These are phyloP conservation scores for Oreochromis niloticus DNA, from an alignment of 2,113 vertebrate species.

Conservation along the genomic window DNA sequence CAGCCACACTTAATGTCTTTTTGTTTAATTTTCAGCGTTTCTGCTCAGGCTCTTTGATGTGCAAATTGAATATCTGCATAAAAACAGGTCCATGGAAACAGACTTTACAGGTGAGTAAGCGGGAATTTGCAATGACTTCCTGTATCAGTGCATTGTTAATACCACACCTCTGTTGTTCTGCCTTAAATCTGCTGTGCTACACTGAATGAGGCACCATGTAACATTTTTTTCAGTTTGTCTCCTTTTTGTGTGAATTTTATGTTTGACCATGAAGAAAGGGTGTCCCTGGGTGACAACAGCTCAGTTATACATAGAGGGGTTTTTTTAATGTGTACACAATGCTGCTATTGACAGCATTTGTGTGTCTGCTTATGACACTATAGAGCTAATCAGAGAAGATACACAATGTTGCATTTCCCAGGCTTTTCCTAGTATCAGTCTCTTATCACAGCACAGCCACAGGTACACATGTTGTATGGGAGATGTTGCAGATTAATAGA, in stretches of 20 bases:
- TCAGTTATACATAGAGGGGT: background rate
- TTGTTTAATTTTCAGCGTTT: background rate
- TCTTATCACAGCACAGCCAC: conserved; percentile 25
- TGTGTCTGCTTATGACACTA: background rate
- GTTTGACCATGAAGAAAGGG: background rate
- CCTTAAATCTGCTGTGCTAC: background rate
- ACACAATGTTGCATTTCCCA: conserved; percentile 12
- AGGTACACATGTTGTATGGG: background rate
- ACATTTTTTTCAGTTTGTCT: background rate
- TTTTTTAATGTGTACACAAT: background rate
- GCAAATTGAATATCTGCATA: background rate
- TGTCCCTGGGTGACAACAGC: background rate
- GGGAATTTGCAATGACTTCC: background rate
- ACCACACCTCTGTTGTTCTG: background rate
- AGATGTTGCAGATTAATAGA: conserved; percentile 3
- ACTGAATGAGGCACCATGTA: background rate
- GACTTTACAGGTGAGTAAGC: background rate
- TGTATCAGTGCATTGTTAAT: background rate
- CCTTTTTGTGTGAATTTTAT: background rate
- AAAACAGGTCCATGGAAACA: background rate
- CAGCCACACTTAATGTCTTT: background rate
- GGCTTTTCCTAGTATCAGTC: background rate
- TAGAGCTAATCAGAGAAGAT: conserved; percentile 14
- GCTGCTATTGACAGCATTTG: background rate
- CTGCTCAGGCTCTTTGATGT: background rate